Evolutionary conservation across 2,888 invertebrate genomes (phyloP), one percentile per base, ranked within the genome.

Genomic region (Mesorhabditis belari): DNA sequence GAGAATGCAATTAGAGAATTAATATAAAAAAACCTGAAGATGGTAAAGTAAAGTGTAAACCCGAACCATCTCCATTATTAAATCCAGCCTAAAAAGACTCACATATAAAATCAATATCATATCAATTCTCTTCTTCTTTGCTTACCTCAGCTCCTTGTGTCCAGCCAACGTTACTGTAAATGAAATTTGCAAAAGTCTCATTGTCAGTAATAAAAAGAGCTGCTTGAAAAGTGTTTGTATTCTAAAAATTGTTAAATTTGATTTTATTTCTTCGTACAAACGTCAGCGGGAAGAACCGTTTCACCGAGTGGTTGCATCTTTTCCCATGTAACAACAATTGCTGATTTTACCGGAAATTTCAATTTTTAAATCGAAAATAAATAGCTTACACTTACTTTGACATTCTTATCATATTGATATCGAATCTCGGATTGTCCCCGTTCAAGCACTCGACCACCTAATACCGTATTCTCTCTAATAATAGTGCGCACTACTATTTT

Each of bases 91-190:
- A 61, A 29, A 67, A 61, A 49, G n/a, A n/a, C 52, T 24, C 50
- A 19, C n/a, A 50, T 50, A 17, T 5, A 21, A 50, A 50, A 5
- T 17, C 5, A 17, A 6, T 17, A 50, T 17, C 5, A 50, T 17
- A 35, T 35, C 35, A 17, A 35, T 35, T 35, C 9, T 12, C 35
- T n/a, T n/a, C n/a, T n/a, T n/a, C n/a, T n/a, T n/a, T n/a, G n/a
- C n/a, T n/a, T 23, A 74, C 75, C 69, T 79, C 79, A 29, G 80
- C 80, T 21, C 79, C 80, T 58, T 81, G 79, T 1, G 79, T 79
- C 80, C 80, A 80, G 23, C 79, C 80, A 53, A 80, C 76, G 57
- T 78, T 77, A 62, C 71, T 76, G 73, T 79, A 80, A 63, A 80
- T 79, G 61, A 77, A 81, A 64, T 80, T 80, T 55, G 78, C 77